These are phyloP conservation scores for Phainopepla nitens DNA, from an alignment of 2,113 vertebrate genomes.

Conservation along the genomic window DNA sequence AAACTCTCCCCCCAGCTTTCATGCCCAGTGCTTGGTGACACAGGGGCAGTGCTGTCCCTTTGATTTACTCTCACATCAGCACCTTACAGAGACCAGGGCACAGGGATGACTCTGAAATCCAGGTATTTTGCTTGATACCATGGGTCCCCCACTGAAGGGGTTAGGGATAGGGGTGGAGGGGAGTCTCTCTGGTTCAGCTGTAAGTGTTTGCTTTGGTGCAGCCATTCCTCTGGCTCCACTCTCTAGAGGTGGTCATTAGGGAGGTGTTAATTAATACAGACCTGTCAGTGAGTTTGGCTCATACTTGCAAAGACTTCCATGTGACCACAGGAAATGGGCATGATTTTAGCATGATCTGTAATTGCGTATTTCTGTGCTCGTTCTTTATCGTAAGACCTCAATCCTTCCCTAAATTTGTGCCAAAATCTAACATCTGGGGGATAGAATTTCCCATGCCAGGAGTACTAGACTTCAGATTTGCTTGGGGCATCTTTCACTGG, in stretches of 20 bases:
- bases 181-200: not conserved
- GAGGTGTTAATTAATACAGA: not conserved
- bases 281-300: not conserved
- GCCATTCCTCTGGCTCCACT: not conserved
- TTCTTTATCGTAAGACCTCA: not conserved
- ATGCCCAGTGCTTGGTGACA: not conserved
- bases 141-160: not conserved
- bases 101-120: not conserved
- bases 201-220: not conserved
- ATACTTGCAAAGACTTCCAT: not conserved
- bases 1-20: not conserved
- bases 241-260: not conserved
- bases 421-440: not conserved
- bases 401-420: not conserved
- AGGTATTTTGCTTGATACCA: not conserved
- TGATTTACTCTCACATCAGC: not conserved
- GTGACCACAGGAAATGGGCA: not conserved
- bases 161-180: not conserved
- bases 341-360: not conserved
- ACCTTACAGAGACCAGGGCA: rapidly evolving
- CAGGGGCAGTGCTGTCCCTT: not conserved
- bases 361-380: not conserved
- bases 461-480: not conserved
- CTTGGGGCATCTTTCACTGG: not conserved
- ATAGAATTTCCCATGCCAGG: not conserved